phyloP scores from a whole-genome alignment of 1,140 invertebrate genomes.

The Glomeris maerens region DNA sequence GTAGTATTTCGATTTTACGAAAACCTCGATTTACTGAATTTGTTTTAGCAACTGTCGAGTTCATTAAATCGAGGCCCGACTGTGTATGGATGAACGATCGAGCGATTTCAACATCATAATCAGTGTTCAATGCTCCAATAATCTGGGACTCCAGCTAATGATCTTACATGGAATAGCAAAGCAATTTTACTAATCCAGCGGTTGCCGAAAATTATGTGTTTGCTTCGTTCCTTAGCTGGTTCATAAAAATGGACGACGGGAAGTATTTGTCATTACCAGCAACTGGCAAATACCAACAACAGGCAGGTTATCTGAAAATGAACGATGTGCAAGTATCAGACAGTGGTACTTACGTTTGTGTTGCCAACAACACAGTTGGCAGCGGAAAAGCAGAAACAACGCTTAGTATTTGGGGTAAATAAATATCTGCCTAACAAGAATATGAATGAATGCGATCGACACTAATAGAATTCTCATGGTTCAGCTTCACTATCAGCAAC shows the following conservation, averaged over 20 bases:
- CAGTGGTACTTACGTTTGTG: constrained; percentile 65
- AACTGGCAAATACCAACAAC: not conserved
- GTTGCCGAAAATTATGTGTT: too few relatives aligned
- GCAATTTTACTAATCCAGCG: too few relatives aligned
- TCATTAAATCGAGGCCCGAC: too few relatives aligned
- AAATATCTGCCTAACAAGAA: not conserved
- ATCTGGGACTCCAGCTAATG: too few relatives aligned
- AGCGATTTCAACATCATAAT: too few relatives aligned
- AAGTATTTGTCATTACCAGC: not conserved
- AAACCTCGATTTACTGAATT: too few relatives aligned
- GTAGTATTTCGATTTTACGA: too few relatives aligned
- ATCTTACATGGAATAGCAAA: too few relatives aligned
- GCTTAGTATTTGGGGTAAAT: constrained; percentile 49
- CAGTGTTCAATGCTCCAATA: too few relatives aligned
- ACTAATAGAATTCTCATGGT: constrained; percentile 18
- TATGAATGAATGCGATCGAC: not conserved
- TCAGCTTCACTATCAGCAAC: constrained; percentile 30
- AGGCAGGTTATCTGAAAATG: not conserved
- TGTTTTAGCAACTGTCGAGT: too few relatives aligned
- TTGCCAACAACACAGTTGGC: constrained; percentile 72
- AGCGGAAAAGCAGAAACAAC: constrained; percentile 67
- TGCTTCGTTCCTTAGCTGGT: too few relatives aligned
- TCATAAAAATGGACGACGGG: not conserved
- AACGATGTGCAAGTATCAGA: constrained; percentile 35
- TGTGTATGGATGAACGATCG: too few relatives aligned